Evolutionary conservation across 2,888 invertebrate genomes (phyloP).

Genomic region (Epistrophe grossulariae): DNA sequence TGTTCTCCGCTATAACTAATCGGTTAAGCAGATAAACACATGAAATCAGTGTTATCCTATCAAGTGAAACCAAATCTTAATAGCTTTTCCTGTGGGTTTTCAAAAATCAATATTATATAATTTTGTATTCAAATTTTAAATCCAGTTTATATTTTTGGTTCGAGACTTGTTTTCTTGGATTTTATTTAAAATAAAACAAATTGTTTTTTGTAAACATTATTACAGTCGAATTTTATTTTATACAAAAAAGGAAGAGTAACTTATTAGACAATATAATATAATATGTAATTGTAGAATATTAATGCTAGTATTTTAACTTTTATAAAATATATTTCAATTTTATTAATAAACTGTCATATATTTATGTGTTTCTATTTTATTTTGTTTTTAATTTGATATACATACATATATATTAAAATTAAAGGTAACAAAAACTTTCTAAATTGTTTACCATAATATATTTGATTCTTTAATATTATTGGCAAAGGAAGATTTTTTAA

Average conservation of each 20-base stretch:
- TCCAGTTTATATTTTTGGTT: too few relatives aligned
- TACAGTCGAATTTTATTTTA: slow-evolving; percentile 74
- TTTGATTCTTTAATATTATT: slow-evolving; percentile 40
- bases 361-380: slow-evolving; percentile 36
- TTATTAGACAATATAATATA: slow-evolving; percentile 65
- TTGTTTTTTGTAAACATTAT: slow-evolving; percentile 65
- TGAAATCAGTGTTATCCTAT: too few relatives aligned
- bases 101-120: too few relatives aligned
- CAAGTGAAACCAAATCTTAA: too few relatives aligned
- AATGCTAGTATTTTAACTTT: slow-evolving; percentile 60
- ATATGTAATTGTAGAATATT: slow-evolving; percentile 65
- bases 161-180: too few relatives aligned
- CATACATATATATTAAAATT: slow-evolving; percentile 50
- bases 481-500: slow-evolving; percentile 40
- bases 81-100: too few relatives aligned
- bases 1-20: too few relatives aligned
- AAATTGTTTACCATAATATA: slow-evolving; percentile 15
- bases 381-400: slow-evolving; percentile 11
- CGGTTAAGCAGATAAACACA: too few relatives aligned
- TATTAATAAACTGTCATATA: slow-evolving; percentile 53
- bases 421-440: slow-evolving; percentile 56
- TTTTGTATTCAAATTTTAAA: too few relatives aligned
- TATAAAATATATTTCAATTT: slow-evolving; percentile 36
- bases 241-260: slow-evolving; percentile 74
- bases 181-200: not conserved